These are phyloP conservation scores for Microctenopoma stevenorrisi DNA, from an alignment of 2,797 vertebrate species.

Conservation along the genomic window DNA sequence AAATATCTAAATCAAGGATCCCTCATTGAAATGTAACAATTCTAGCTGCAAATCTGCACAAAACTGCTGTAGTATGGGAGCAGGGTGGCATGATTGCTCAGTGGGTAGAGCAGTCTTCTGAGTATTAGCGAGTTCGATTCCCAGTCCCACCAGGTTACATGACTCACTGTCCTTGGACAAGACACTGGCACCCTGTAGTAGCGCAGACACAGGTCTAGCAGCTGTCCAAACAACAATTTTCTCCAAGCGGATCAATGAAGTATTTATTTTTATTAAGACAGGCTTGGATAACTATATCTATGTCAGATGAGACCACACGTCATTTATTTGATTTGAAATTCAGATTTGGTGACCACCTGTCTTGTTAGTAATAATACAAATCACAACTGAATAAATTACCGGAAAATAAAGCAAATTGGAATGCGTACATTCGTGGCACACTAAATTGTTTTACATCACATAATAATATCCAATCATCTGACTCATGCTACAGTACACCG, in stretches of 20 bases:
- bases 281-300: background rate
- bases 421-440: background rate
- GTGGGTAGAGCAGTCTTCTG: too few species aligned
- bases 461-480: too few species aligned
- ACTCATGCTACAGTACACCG: background rate
- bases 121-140: too few species aligned
- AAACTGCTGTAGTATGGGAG: background rate
- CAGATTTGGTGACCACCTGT: background rate
- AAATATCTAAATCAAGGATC: background rate
- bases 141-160: too few species aligned
- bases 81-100: too few species aligned
- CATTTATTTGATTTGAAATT: background rate
- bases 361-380: background rate
- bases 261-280: background rate
- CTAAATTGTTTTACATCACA: background rate
- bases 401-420: background rate
- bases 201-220: too few species aligned
- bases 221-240: too few species aligned
- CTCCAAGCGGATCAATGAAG: too few species aligned
- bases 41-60: too few species aligned
- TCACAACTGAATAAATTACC: background rate
- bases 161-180: too few species aligned
- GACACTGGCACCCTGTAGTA: too few species aligned
- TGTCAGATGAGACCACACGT: too few species aligned
- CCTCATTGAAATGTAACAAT: background rate